These are phyloP conservation scores for Corythoichthys haematopterus DNA, from an alignment of 2,113 vertebrate species.

Conservation along the genomic window DNA sequence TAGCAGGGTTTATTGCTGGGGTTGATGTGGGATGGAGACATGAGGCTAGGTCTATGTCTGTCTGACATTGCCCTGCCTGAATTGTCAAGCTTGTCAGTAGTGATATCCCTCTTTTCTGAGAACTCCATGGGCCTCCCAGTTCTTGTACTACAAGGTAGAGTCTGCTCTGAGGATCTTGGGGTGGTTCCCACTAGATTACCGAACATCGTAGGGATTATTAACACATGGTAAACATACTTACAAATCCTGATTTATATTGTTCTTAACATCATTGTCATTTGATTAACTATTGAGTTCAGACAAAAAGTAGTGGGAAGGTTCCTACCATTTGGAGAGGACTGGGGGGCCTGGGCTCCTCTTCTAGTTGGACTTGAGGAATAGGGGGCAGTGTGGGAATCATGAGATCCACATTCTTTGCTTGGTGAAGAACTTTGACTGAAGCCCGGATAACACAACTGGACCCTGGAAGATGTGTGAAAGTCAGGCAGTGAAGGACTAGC, in stretches of 20 bases:
- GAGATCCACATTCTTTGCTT: constrained; percentile 64
- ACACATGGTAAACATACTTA: neutral
- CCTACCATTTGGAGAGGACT: constrained; percentile 80
- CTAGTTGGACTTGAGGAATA: constrained; percentile 66
- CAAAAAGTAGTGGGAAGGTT: neutral
- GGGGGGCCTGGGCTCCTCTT: constrained; percentile 77
- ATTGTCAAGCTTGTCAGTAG: constrained; percentile 54
- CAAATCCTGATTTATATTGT: neutral
- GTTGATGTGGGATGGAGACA: constrained; percentile 67
- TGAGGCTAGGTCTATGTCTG: constrained; percentile 73
- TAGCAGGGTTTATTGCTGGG: constrained; percentile 65
- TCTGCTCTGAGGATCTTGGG: constrained; percentile 77
- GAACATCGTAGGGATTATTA: constrained; percentile 7
- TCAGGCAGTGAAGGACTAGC: neutral
- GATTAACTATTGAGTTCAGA: neutral
- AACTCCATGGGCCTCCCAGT: constrained; percentile 40
- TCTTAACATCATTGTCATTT: neutral
- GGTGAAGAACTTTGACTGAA: constrained; percentile 70
- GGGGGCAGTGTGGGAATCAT: constrained; percentile 60
- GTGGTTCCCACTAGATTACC: constrained; percentile 77
- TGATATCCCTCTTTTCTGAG: constrained; percentile 62
- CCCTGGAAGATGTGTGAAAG: constrained; percentile 62
- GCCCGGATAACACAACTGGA: constrained; percentile 61
- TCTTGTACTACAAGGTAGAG: constrained; percentile 66
- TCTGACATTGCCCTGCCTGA: constrained; percentile 78